Evolutionary conservation across 2,888 invertebrate genomes (phyloP), one percentile per base, ranked within the genome.

Genomic region (Epirrita christyi): DNA sequence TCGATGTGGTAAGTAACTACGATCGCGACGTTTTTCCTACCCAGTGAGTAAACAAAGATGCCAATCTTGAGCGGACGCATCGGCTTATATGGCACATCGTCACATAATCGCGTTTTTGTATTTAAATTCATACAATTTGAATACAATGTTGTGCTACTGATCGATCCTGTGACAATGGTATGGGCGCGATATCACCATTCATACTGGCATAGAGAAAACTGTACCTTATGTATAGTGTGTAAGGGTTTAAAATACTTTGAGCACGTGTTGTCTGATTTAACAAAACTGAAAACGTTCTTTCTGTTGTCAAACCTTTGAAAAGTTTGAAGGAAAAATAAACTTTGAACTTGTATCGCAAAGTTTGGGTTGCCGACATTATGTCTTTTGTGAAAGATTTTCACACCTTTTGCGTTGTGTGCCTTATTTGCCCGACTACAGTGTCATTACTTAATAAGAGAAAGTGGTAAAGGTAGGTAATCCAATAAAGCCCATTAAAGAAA

Each of bases 41-140:
- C 43, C 61, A 83, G 87, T 87, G 83, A 73, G 87, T 83, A 28
- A 6, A 21, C 21, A 21, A 73, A 78, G 85, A 89, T 89, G 86
- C 80, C 82, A 87, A 89, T 90, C 89, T 70, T 50, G 44, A 61
- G 61, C 81, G 84, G 86, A 83, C 81, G 83, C 80, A 77, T 72
- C 80, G 73, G 80, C 88, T 89, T 87, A 86, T 78, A 74, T 72
- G 76, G 69, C 69, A 76, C 82, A 80, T 86, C 85, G 86, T 86
- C 89, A 90, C 86, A 88, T 91, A 91, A 90, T 91, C 90, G 89
- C 83, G 83, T 81, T 84, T 86, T 91, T 91, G 89, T 92, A 92
- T 92, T 92, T 86, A 92, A 92, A 92, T 92, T 80, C 76, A 69
- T 71, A 76, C 75, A 71, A 90, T 92, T 92, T 92, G 89, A 91